Evolutionary conservation across 2,888 invertebrate species (phyloP), one percentile per base, ranked within the genome.

Genomic region (Argyresthia albistria): DNA sequence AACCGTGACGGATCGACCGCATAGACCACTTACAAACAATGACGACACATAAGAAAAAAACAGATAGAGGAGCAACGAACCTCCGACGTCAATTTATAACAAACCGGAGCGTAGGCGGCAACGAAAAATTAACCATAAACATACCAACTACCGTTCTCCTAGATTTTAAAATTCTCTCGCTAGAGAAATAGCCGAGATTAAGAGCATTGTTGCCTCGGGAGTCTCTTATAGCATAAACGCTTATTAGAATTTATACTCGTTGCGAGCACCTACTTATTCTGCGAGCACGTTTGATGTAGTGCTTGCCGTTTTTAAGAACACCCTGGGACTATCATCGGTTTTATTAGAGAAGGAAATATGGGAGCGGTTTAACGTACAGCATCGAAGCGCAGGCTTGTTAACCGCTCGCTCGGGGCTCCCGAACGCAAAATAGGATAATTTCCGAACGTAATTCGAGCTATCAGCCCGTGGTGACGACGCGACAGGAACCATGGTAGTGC

Each of bases 101-200:
- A 62, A 64, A 58, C 50, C 60, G 62, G 58, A 69, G 78, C 80
- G 82, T 80, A 81, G 82, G 82, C 81, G 80, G 79, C 70, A 72
- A 73, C 76, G 79, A 74, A 76, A 80, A 80, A 81, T 76, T 80
- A 79, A 76, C 70, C 71, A 67, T 61, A 67, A 66, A 69, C 69
- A 56, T 39, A 54, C 51, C 70, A 75, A 82, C 80, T 80, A 78
- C 76, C 74, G 75, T 74, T 71, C 65, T 61, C 64, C 56, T 53
- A 59, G 65, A 64, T 73, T 76, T 77, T 76, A 77, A 76, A 82
- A 77, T 71, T 69, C 72, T 76, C 70, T 69, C 73, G 70, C 69
- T 69, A 67, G 69, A 76, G 77, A 81, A 82, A 86, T 82, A 73
- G 77, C 76, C 64, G 69, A 79, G 80, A 84, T 84, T 83, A 84